These are phyloP conservation scores for Pseudanteris insignis DNA, from an alignment of 2,888 invertebrate species.

Conservation along the genomic window DNA sequence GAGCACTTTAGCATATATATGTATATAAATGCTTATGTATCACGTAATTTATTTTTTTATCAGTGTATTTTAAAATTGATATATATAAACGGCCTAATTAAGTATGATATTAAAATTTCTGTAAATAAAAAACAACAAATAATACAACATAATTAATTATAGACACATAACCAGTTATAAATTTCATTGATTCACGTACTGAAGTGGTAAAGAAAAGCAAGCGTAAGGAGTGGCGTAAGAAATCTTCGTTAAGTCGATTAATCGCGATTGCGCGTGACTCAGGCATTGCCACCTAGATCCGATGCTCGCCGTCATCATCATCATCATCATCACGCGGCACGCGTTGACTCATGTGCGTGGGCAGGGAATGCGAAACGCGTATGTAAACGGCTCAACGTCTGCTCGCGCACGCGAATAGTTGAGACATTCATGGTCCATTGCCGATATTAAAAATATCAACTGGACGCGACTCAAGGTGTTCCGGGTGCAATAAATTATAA, in stretches of 20 bases:
- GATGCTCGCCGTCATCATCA: constrained; percentile 48
- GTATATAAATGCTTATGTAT: too few relatives aligned
- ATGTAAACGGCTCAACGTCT: constrained; percentile 33
- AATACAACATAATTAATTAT: too few relatives aligned
- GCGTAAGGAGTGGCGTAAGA: constrained; percentile 38
- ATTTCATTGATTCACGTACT: constrained; percentile 2
- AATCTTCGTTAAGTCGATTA: constrained; percentile 42
- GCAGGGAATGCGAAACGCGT: constrained; percentile 55
- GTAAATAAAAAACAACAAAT: too few relatives aligned
- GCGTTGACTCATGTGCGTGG: constrained; percentile 63
- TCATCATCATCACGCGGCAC: constrained; percentile 42
- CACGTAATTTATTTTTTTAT: too few relatives aligned
- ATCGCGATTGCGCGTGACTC: constrained; percentile 45
- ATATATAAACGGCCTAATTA: too few relatives aligned
- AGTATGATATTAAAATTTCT: too few relatives aligned
- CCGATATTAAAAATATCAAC: constrained; percentile 30
- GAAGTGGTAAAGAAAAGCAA: constrained; percentile 8
- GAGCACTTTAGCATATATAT: too few relatives aligned
- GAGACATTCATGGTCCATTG: constrained; percentile 20
- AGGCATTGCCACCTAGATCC: constrained; percentile 44
- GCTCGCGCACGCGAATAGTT: constrained; percentile 32
- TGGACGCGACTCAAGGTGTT: constrained; percentile 27
- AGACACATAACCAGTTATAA: too few relatives aligned
- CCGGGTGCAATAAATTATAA: constrained; percentile 22
- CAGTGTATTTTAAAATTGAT: too few relatives aligned